Evolutionary conservation across 1,140 invertebrate species (phyloP).

Genomic region (Hermetia illucens): DNA sequence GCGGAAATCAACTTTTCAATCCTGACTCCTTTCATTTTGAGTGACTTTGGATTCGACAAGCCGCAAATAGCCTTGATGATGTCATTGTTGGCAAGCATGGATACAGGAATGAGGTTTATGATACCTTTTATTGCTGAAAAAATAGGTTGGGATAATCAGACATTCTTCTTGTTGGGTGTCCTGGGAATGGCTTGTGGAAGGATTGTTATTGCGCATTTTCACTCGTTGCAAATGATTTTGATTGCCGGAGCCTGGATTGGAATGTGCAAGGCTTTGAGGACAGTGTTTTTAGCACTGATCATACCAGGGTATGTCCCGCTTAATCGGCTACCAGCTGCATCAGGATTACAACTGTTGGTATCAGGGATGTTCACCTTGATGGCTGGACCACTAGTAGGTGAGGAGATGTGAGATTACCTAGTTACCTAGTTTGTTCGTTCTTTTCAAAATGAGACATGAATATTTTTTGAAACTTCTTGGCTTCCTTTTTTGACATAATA

Average conservation of each 20-base stretch:
- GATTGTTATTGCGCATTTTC: conserved; percentile 36
- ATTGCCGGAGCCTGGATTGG: conserved; percentile 43
- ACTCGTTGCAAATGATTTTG: conserved; percentile 31
- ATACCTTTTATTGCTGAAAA: conserved; percentile 46
- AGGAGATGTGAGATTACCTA: conserved; percentile 11
- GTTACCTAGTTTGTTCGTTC: no score
- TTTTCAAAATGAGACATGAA: neutral
- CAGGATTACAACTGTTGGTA: conserved; percentile 43
- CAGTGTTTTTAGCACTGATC: conserved; percentile 49
- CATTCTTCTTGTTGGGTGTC: conserved; percentile 52
- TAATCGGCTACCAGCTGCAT: conserved; percentile 42
- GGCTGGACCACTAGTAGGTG: conserved; percentile 42
- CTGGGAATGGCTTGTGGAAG: conserved; percentile 45
- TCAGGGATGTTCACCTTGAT: conserved; percentile 40
- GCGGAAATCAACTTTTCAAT: conserved; percentile 55
- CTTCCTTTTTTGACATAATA: neutral
- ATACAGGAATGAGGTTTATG: conserved; percentile 42
- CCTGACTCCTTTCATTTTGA: conserved; percentile 49
- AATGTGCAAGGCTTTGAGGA: conserved; percentile 44
- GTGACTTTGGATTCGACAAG: conserved; percentile 41
- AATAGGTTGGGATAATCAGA: conserved; percentile 45
- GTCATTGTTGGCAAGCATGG: conserved; percentile 41
- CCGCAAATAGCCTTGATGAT: conserved; percentile 42
- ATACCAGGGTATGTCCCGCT: conserved; percentile 48
- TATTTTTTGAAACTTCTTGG: no score